Evolutionary conservation across 2,888 invertebrate genomes (phyloP).

Genomic region (Caenorhabditis zanzibari): DNA sequence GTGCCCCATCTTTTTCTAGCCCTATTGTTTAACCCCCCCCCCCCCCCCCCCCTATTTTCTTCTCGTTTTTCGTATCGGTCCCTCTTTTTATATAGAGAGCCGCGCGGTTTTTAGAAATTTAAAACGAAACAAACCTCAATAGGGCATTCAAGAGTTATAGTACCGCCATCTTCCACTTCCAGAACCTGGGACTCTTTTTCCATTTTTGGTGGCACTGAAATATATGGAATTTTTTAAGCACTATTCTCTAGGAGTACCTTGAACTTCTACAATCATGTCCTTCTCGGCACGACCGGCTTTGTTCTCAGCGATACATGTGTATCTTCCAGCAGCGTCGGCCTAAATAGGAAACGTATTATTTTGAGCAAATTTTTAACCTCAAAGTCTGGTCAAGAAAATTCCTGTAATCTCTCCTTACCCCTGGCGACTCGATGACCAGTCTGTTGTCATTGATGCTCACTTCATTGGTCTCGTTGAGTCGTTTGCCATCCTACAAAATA

Average conservation of each 20-base stretch:
- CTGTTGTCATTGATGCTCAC: conserved; percentile 24
- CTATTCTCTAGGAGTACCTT: conserved; percentile 85
- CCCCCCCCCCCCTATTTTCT: conserved; percentile 31
- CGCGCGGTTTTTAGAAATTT: conserved; percentile 39
- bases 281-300: conserved; percentile 86
- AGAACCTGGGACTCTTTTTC: conserved; percentile 22
- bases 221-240: neutral
- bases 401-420: conserved; percentile 24
- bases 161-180: conserved; percentile 85
- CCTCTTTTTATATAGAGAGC: conserved; percentile 46
- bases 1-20: conserved; percentile 57
- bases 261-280: conserved; percentile 86
- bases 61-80: conserved; percentile 25
- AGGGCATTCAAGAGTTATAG: conserved; percentile 85
- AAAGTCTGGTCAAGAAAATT: too few relatives aligned
- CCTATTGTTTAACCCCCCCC: conserved; percentile 62
- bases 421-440: conserved; percentile 43
- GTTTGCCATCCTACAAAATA: conserved; percentile 62
- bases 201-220: conserved; percentile 79
- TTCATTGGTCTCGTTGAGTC: conserved; percentile 52
- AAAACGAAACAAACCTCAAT: too few relatives aligned
- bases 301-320: conserved; percentile 87
- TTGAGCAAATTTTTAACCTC: neutral
- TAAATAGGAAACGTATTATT: conserved; percentile 61
- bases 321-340: conserved; percentile 85